A percentile compares a stretch with the other conserved stretches of the same genome.
These are phyloP conservation scores for Aurelia sp. DNA, from an alignment of 30 jellyfish, hydroid and myxozoan species.

Conservation along the genomic window DNA sequence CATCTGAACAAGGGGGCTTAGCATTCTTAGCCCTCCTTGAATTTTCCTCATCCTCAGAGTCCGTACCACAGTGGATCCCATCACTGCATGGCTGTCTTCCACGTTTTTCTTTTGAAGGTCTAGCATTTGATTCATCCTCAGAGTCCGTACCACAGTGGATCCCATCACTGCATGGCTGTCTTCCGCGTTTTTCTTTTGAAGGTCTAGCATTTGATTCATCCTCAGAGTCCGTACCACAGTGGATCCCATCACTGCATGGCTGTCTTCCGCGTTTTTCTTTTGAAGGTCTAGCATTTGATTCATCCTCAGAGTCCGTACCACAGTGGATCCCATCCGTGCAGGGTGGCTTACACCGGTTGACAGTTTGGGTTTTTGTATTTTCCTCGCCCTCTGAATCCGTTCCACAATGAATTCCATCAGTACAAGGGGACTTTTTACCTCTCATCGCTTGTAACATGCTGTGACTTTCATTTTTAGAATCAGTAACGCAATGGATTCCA, in stretches of 20 bases:
- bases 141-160: constrained; percentile 73
- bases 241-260: constrained; percentile 38
- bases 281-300: neutral
- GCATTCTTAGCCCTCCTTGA: constrained; percentile 20
- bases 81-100: constrained; percentile 1
- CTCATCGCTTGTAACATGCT: neutral
- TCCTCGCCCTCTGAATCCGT: constrained; percentile 72
- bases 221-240: constrained; percentile 71
- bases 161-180: too few species aligned
- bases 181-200: too few species aligned
- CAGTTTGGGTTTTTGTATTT: neutral
- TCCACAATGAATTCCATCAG: constrained; percentile 80
- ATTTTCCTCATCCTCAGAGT: constrained; percentile 60
- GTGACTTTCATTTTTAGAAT: constrained; percentile 40
- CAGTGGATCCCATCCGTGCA: constrained; percentile 72
- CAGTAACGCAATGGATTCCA: constrained; percentile 77
- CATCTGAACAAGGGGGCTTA: constrained; percentile 5
- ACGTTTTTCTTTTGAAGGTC: neutral
- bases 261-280: neutral
- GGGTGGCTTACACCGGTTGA: neutral
- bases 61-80: constrained; percentile 71
- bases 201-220: too few species aligned
- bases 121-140: constrained; percentile 31
- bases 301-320: constrained; percentile 71
- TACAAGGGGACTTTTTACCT: constrained; percentile 21